Base-by-base conservation (phyloP, 2,888 invertebrate species). In the Phaedon cochleariae region DNA sequence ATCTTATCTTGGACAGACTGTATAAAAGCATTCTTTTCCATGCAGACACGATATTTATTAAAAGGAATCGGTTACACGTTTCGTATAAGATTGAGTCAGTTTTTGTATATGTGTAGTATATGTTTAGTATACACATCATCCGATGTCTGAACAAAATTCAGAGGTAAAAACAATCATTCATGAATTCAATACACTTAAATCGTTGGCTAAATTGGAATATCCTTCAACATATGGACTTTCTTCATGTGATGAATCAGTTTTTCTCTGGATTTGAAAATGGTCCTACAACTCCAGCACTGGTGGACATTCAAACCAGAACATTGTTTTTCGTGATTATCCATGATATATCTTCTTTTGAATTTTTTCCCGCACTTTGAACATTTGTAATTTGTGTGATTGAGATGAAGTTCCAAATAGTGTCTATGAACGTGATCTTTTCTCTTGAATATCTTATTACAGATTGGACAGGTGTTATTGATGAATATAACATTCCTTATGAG, bases 391-490 rank as follows among this genome's bases (percentile, higher is more conserved):
- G 57, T 65, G 7, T 68, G 67, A 29, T 71, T 68, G 63, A 75
- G 45, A 53, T 76, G 76, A 46, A 74, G 31, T 51, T 76, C 76
- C 55, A 74, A 34, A n/a, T 71, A 76, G 31, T 76, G 76, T 6
- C 76, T 62, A 45, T 74, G 75, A 0, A 71, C 74, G 51, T 79
- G 77, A 59, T 78, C 76, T 58, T 80, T 82, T 45, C 80, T 70
- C 54, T 78, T 79, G 62, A 81, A 81, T 10, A 67, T 69, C 55
- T 75, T 76, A 26, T 48, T 67, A 65, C 82, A 82, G 52, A 76
- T 60, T 15, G 76, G 77, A 61, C 79, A 79, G 4, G 7, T 7
- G 7, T 26, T 3, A 5, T 26, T 26, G 4, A 3, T 26, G 26
- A 26, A 7, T 3, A n/a, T n/a, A 26, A 74, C 70, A 20, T 64